Base-by-base conservation (phyloP, 2,888 invertebrate species). In the Torymus auratus region DNA sequence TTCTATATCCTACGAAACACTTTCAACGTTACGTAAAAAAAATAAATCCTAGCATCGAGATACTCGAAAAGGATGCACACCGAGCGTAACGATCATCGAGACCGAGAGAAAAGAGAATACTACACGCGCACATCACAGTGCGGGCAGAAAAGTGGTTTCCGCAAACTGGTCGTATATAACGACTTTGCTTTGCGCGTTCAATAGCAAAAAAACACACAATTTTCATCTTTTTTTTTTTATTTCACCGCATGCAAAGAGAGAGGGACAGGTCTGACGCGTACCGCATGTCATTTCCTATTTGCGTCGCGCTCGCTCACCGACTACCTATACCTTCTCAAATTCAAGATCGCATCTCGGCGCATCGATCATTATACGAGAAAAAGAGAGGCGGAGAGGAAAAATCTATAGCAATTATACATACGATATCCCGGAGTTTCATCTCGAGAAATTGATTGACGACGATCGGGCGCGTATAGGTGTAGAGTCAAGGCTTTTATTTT, bases 341-440 rank as follows among this genome's bases (percentile, higher is more conserved):
- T 41, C 12, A 20, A 60, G n/a, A n/a, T 50, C 61, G 20, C 15
- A 60, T 56, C 41, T 72, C 28, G 53, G 28, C 53, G 13, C 20
- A 64, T 65, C 64, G 64, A 73, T 73, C 64, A 65, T 73, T 64
- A 60, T 60, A 41, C 60, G 70, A 58, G 28, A 71, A 70, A 28
- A 70, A 28, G 15, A 69, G 12, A 15, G 28, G 14, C 12, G 13
- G 61, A 60, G 15, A 20, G 14, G 13, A 20, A 53, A 53, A 68
- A 55, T 7, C 41, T 41, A 28, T 28, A 41, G 41, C 41, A 41
- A 41, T 41, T 41, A 41, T 41, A 41, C 41, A 10, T 41, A 41
- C 7, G 1, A n/a, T 41, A 41, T 41, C 41, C 41, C 7, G 41
- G 5, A 41, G 41, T 41, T 41, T 41, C 41, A 41, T 41, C 41